Conservation (phyloP, 2,888 invertebrate genomes). For the Sminthurinus aureus region DNA sequence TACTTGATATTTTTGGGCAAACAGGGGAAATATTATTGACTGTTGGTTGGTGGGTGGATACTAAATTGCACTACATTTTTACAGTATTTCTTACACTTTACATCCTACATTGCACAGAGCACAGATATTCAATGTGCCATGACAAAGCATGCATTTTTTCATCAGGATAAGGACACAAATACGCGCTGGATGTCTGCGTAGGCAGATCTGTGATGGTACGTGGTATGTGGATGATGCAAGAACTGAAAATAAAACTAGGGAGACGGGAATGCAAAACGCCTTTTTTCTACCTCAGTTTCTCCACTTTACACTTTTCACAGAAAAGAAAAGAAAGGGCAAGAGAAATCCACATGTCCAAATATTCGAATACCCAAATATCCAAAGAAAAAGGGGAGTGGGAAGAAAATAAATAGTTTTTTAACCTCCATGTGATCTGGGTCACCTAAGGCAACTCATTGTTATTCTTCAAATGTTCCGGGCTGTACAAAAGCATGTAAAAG, state of each 20-base stretch:
- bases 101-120: not conserved
- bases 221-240: too few relatives aligned
- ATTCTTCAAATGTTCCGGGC: conserved; percentile 24
- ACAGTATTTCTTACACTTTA: not conserved
- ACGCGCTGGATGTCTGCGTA: too few relatives aligned
- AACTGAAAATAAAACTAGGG: too few relatives aligned
- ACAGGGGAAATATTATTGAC: conserved; percentile 23
- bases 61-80: not conserved
- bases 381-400: not conserved
- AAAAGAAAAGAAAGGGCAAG: not conserved
- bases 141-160: conserved; percentile 23
- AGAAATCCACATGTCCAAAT: too few relatives aligned
- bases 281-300: not conserved
- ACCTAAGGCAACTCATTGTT: conserved; percentile 26
- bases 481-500: not conserved
- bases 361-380: too few relatives aligned
- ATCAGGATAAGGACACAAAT: not conserved
- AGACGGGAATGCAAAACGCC: not conserved
- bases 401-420: conserved; percentile 18
- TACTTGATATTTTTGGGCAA: not conserved
- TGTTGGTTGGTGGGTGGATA: not conserved
- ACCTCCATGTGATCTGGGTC: conserved; percentile 29
- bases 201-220: too few relatives aligned
- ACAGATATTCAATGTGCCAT: conserved; percentile 2
- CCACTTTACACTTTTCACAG: not conserved